Base-by-base conservation (phyloP, 2,797 vertebrate genomes). In the Morus bassanus region DNA sequence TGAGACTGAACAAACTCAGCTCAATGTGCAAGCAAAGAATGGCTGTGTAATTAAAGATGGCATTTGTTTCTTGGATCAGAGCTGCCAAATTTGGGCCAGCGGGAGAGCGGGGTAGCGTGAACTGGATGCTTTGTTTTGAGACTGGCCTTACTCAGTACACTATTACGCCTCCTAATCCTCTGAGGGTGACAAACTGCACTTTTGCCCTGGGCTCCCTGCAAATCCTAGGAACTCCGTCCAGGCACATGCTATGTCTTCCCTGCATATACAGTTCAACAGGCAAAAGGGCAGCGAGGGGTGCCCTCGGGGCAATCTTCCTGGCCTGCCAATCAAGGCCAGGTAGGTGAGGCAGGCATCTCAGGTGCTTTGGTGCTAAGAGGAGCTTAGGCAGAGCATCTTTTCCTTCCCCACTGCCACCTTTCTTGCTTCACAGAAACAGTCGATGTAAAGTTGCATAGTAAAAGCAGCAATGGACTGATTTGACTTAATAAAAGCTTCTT, bases 41-140 rank as follows among this genome's bases (percentile, higher is more conserved):
- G 82, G 45, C 89, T 60, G 0, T 31, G 59, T 72, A 75, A 72
- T 88, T 89, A 83, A 81, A 81, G 82, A 75, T 88, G 78, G 83
- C 75, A 78, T 92, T 96, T 89, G 48, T 60, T 91, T 93, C 82
- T 93, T 94, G 93, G 89, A 92, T 74, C 91, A 54, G 78, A 77
- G 35, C 85, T 64, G 72, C 57, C 30, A 0, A 48, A 65, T 88
- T 72, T 84, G 89, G 89, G 91, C 81, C 93, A 80, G 75, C 5
- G 5, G 68, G 91, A 83, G 60, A 91, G n/a, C 0, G 0, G 60
- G 57, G 41, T 69, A 91, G 80, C 37, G 69, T 18, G n/a, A 65
- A 72, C 50, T 33, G 73, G 33, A 65, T 41, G 63, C 77, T 93
- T 89, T 86, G 73, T 85, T 91, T 91, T 41, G 51, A 87, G 63